Evolutionary conservation across 1,140 invertebrate species (phyloP).

Genomic region (Heliconius nattereri): DNA sequence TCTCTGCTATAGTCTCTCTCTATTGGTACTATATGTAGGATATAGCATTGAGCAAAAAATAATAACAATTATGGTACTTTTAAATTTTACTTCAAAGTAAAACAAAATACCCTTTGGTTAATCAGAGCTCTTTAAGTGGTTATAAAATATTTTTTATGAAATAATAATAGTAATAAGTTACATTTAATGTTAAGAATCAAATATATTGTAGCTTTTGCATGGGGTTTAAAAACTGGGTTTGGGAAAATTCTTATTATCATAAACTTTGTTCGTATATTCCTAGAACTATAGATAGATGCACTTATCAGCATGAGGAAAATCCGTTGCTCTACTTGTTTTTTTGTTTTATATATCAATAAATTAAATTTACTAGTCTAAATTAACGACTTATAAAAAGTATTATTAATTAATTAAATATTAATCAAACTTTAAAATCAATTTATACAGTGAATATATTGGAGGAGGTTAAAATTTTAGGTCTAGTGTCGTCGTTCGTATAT

Average conservation of each 20-base stretch:
- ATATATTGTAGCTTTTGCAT: slow-evolving; percentile 33
- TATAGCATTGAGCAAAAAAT: not conserved
- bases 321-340: not conserved
- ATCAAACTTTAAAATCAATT: not conserved
- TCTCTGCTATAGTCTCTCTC: too few relatives aligned
- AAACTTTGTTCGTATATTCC: not conserved
- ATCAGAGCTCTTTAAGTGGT: slow-evolving; percentile 5
- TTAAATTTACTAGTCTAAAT: not conserved
- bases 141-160: not conserved
- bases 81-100: not conserved
- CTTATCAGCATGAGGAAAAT: slow-evolving; percentile 7
- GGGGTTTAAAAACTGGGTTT: slow-evolving; percentile 12
- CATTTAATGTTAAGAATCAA: not conserved
- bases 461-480: not conserved
- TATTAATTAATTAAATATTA: not conserved
- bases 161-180: slow-evolving; percentile 16
- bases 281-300: slow-evolving; percentile 1
- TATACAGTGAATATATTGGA: not conserved
- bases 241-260: slow-evolving; percentile 6
- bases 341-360: not conserved
- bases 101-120: not conserved
- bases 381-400: not conserved
- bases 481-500: not conserved
- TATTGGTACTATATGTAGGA: too few relatives aligned
- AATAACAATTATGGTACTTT: not conserved